Base-by-base conservation (phyloP, 2,888 invertebrate genomes). In the Tuberolachnus salignus region DNA sequence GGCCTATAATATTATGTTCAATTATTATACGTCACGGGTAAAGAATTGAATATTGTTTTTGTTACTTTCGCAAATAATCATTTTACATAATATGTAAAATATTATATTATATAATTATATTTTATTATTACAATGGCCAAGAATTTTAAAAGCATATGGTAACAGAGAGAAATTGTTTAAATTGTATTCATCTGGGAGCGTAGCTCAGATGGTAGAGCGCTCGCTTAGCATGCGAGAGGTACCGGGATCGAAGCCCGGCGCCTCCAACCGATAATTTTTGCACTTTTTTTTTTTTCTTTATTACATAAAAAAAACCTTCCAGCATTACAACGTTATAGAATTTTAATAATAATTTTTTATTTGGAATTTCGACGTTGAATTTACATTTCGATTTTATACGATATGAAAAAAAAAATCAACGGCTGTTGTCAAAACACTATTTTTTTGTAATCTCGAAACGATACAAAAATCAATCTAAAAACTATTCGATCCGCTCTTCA, bases 141-240 rank as follows among this genome's bases (percentile, higher is more conserved):
- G 14, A 49, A 11, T n/a, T n/a, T n/a, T n/a, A n/a, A n/a, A n/a
- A n/a, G n/a, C n/a, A n/a, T n/a, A n/a, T n/a, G n/a, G n/a, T n/a
- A n/a, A n/a, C n/a, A n/a, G n/a, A n/a, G n/a, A n/a, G n/a, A n/a
- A n/a, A n/a, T n/a, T n/a, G n/a, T n/a, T n/a, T n/a, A n/a, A n/a
- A n/a, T n/a, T n/a, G n/a, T n/a, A n/a, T n/a, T n/a, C 23, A 73
- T 42, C 73, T 4, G 84, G 84, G 84, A 83, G 84, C 83, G 87
- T 87, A 87, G 87, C 87, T 87, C 87, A 87, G 86, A 87, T 87
- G 87, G 87, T 87, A 87, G 87, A 87, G 87, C 87, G 87, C 87
- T 87, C 87, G 87, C 86, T 87, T 87, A 87, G 87, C 87, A 87
- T 87, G 87, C 86, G 87, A 87, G 87, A 88, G 87, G 87, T 87